Base-by-base conservation (phyloP, 2,888 invertebrate genomes). In the Escarpia spicata region DNA sequence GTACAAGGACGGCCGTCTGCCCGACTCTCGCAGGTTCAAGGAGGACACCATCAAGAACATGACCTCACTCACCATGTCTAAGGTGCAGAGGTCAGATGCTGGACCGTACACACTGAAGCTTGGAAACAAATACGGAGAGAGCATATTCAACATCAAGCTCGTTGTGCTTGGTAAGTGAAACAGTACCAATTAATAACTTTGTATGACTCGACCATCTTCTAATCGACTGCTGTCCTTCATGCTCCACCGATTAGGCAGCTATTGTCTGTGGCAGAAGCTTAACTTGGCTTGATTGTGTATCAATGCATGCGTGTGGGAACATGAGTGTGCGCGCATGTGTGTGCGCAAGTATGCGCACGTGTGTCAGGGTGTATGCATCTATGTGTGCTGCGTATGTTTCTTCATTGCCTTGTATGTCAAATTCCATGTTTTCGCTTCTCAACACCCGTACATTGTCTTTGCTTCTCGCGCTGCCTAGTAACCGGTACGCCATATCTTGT, bases 91-190 rank as follows among this genome's bases (percentile, higher is more conserved):
- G 90, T 95, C 95, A n/a, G 95, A 95, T 92, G 94, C 95, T 9
- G 93, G 92, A 44, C 91, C 91, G 43, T 93, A 93, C 31, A 92
- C 90, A 31, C 43, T 92, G 58, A 94, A 94, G n/a, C 93, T 96
- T 89, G 99, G 99, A 96, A 99, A 99, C 96, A 98, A 99, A 94
- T 99, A 99, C 96, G 99, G 99, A 90, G 97, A 95, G 91, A 94
- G 95, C 91, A 95, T 95, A 10, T 94, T 95, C 93, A 95, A 95
- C 91, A 95, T 96, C 93, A 96, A 95, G 45, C 94, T 96, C 90
- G 95, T 95, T 94, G 96, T 96, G 19, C 94, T 96, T 98, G 98
- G 96, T 97, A 97, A 95, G 97, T 91, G 44, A 52, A 37, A 91
- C 12, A 15, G 9, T 75, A 26, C 75, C 19, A 75, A 26, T 75